phyloP scores from a whole-genome alignment of 2,113 vertebrate genomes.

The Nettapus auritus region DNA sequence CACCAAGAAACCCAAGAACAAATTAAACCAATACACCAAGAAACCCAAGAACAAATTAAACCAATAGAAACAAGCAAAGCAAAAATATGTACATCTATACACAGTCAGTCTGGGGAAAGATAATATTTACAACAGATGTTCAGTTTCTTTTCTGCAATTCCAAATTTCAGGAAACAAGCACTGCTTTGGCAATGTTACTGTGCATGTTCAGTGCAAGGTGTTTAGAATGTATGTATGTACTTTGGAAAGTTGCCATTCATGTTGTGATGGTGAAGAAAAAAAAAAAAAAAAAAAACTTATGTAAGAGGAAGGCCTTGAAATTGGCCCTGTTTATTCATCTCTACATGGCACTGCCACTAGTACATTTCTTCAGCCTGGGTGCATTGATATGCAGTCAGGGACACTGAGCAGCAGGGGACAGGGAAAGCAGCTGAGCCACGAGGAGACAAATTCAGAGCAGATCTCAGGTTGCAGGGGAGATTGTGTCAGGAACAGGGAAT shows the following conservation, averaged over 20 bases:
- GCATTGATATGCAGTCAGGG: background rate
- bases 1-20: background rate
- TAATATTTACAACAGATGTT: slow-evolving; percentile 31
- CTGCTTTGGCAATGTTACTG: background rate
- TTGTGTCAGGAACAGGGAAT: background rate
- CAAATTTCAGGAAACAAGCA: background rate
- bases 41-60: background rate
- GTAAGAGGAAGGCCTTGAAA: background rate
- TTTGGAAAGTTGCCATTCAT: background rate
- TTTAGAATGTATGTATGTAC: background rate
- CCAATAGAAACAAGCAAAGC: slow-evolving; percentile 24
- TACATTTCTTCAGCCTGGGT: background rate
- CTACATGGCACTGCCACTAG: background rate
- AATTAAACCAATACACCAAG: background rate
- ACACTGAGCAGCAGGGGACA: background rate
- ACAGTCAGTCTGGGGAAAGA: background rate
- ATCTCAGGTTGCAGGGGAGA: background rate
- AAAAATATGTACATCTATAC: background rate
- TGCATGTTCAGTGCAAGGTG: background rate
- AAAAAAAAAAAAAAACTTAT: rapidly evolving
- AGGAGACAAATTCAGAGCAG: background rate
- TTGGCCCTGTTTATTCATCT: background rate
- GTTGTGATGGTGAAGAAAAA: rapidly evolving
- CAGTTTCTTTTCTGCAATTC: background rate
- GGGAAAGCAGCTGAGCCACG: background rate